Base-by-base conservation (phyloP, 2,888 invertebrate genomes). In the Cecidostiba fungosa region DNA sequence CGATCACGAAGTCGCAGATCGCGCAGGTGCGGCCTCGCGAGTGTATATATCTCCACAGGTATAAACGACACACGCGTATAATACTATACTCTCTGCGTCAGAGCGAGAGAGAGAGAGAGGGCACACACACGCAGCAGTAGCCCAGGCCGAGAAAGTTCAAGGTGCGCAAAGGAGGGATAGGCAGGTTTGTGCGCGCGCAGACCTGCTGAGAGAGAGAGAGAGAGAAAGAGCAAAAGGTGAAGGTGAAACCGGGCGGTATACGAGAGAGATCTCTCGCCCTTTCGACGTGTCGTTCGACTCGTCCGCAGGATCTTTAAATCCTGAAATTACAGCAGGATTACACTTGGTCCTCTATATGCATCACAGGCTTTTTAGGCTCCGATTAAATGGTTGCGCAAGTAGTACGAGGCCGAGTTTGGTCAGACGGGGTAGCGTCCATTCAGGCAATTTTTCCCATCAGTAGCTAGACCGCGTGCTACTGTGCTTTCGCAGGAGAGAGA, bases 171-270 rank as follows among this genome's bases (percentile, higher is more conserved):
- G 66, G 47, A 47, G 12, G 36, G 66, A 36, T 8, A 36, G 43
- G 1, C n/a, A 54, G 72, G 54, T 5, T 2, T 3, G 12, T 26
- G 79, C 16, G 43, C 39, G 70, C 50, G 74, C 72, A 69, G 54
- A 32, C 6, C 26, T 14, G 26, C 77, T 14, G 29, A 16, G 14
- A 26, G 29, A 4, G 19, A n/a, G n/a, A n/a, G n/a, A n/a, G 39
- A 14, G 73, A 26, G 47, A 69, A 72, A 74, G 83, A 73, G 82
- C 84, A 82, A 86, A 84, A 86, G 86, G 86, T 86, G 86, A 86
- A 86, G 86, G 86, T 86, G 86, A 86, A 82, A 80, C 77, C 59
- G 72, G 73, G 66, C 19, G 54, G n/a, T 32, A 39, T 19, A 23
- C 23, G 43, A 4, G 1, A 47, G 29, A 12, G 12, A 26, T 66